phyloP scores from a whole-genome alignment of 2,888 invertebrate species.

The Xestia rhomboidea region DNA sequence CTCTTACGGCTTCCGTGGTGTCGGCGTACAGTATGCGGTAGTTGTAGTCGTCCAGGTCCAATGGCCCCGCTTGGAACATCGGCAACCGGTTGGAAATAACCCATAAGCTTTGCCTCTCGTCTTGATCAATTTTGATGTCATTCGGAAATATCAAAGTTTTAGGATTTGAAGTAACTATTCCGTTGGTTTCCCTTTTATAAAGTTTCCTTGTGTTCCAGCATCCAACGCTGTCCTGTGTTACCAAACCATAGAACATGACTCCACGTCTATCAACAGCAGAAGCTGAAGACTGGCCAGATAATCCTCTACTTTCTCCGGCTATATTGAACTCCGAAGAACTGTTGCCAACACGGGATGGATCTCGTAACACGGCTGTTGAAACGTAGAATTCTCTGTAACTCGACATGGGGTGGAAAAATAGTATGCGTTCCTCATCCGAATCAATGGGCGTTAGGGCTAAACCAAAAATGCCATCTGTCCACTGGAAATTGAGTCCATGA shows the following conservation, averaged over 20 bases:
- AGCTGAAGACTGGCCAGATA: slow-evolving; percentile 93
- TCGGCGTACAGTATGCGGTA: slow-evolving; percentile 93
- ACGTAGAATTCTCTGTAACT: slow-evolving; percentile 95
- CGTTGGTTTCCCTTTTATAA: slow-evolving; percentile 91
- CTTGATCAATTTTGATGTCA: slow-evolving; percentile 94
- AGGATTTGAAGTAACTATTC: slow-evolving; percentile 91
- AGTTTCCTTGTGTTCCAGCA: slow-evolving; percentile 95
- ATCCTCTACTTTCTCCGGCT: slow-evolving; percentile 90
- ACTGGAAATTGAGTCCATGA: slow-evolving; percentile 94
- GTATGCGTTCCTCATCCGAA: slow-evolving; percentile 89
- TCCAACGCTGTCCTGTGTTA: slow-evolving; percentile 93
- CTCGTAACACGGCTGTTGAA: slow-evolving; percentile 91
- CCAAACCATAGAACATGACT: slow-evolving; percentile 95
- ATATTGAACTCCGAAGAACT: slow-evolving; percentile 81
- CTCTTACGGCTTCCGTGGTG: slow-evolving; percentile 91
- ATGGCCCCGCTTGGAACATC: slow-evolving; percentile 92
- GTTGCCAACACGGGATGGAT: slow-evolving; percentile 86
- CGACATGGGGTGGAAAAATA: slow-evolving; percentile 96
- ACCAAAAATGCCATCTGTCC: slow-evolving; percentile 95
- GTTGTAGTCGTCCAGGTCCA: slow-evolving; percentile 92
- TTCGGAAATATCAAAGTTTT: slow-evolving; percentile 94
- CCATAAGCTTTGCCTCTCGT: slow-evolving; percentile 93
- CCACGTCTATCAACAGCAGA: slow-evolving; percentile 93
- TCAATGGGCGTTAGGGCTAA: slow-evolving; percentile 92
- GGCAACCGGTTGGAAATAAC: slow-evolving; percentile 94